phyloP scores from a whole-genome alignment of 2,888 invertebrate genomes.

The Sarcophaga rosellei region DNA sequence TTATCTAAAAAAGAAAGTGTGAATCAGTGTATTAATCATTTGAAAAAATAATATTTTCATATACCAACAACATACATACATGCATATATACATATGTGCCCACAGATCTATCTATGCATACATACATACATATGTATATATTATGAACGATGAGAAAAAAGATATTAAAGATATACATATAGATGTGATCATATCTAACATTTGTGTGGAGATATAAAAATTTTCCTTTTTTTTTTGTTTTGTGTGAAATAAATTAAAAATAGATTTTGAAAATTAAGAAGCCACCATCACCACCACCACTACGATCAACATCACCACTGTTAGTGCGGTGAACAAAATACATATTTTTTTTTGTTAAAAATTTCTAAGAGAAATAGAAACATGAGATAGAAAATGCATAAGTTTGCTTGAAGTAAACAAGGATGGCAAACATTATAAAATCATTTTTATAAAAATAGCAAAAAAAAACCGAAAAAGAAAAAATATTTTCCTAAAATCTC shows the following conservation, averaged over 20 bases:
- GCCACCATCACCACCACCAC: conserved; percentile 67
- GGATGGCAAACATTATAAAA: conserved; percentile 67
- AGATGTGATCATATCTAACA: conserved; percentile 41
- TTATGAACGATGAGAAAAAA: not conserved
- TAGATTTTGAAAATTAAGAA: conserved; percentile 79
- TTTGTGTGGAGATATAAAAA: conserved; percentile 26
- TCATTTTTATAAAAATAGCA: conserved; percentile 58
- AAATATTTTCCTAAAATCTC: no score
- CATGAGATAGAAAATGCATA: conserved; percentile 65
- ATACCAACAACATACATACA: not conserved
- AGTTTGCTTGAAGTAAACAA: conserved; percentile 59
- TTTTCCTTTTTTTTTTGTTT: not conserved
- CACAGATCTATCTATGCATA: not conserved
- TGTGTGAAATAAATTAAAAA: conserved; percentile 72
- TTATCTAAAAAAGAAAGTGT: conserved; percentile 23
- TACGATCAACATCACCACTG: conserved; percentile 53
- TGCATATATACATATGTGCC: not conserved
- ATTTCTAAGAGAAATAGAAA: conserved; percentile 53
- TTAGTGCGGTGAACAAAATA: conserved; percentile 67
- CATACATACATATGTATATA: not conserved
- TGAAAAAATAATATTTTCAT: conserved; percentile 11
- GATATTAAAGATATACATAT: not conserved
- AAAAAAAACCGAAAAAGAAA: not conserved
- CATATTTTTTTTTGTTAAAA: not conserved
- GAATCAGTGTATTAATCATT: conserved; percentile 63